Base-by-base conservation (phyloP, 1,140 invertebrate genomes). In the Mesaphorura yosii region DNA sequence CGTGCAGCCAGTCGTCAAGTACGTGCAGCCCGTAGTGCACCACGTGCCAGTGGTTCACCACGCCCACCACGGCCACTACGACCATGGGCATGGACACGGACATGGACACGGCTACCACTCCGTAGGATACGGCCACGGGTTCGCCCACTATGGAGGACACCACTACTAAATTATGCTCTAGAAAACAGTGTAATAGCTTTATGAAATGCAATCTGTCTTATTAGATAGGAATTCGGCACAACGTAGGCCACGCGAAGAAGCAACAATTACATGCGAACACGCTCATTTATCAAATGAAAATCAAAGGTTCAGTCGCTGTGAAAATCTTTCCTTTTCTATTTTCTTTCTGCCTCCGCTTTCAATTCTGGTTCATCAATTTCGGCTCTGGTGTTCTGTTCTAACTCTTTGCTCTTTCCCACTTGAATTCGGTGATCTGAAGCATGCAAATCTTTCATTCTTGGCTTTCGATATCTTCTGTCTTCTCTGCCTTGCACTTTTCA, bases 1-100 rank as follows among this genome's bases (percentile, higher is more conserved):
- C 25, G 40, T 37, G 19, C 20, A 53, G 29, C 60, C 60, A 49
- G 60, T 62, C 22, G 51, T 62, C 0, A 55, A 58, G 31, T 56
- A 62, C 23, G 59, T 27, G 51, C 51, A 23, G 51, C 54, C 19
- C 42, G 50, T 40, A 37, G 37, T 34, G 45, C 41, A 37, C 15
- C 15, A n/a, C 17, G n/a, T 44, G 29, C 40, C 38, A 7, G 38
- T 40, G 3, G 37, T 42, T 14, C 50, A 52, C 22, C 38, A 42
- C n/a, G 52, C 15, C n/a, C n/a, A n/a, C n/a, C n/a, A n/a, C n/a
- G n/a, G n/a, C n/a, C n/a, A n/a, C n/a, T n/a, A n/a, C n/a, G 42
- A 40, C 4, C 48, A 54, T 41, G 56, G 58, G 19, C 44, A 46
- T 46, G 46, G 53, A n/a, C 40, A 55, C 22, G 53, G 46, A 31